Percentiles rank a stretch among this genome's conserved stretches.
Evolutionary conservation across 35 echinoderm and acorn worm genomes (phyloP).

Genomic region (Strongylocentrotus purpuratus): DNA sequence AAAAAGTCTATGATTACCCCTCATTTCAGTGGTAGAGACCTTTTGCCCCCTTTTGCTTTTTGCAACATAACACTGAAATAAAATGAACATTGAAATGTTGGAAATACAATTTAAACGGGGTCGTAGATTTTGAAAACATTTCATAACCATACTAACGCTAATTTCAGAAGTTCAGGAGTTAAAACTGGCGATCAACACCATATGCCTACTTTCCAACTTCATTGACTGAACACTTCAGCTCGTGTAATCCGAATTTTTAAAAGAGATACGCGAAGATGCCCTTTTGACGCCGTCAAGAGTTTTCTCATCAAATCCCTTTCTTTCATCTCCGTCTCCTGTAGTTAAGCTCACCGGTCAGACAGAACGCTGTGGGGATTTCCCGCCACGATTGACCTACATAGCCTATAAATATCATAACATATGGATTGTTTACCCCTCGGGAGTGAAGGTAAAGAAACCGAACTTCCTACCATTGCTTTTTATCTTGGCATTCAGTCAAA

Average conservation of each 20-base stretch:
- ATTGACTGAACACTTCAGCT: not conserved
- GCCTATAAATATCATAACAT: conserved; percentile 5
- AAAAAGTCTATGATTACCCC: too few relatives aligned
- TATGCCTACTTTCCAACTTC: not conserved
- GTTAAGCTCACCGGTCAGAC: not conserved
- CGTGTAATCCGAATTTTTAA: not conserved
- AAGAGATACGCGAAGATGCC: not conserved
- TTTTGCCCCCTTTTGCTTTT: too few relatives aligned
- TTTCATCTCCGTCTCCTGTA: not conserved
- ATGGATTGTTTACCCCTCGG: not conserved
- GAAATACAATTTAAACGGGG: too few relatives aligned
- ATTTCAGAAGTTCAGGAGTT: too few relatives aligned
- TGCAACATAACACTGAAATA: too few relatives aligned
- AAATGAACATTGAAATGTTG: too few relatives aligned
- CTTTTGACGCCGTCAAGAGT: not conserved
- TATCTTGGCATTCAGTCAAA: not conserved
- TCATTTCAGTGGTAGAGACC: too few relatives aligned
- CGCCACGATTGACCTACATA: not conserved
- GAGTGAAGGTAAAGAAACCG: not conserved
- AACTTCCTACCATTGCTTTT: not conserved
- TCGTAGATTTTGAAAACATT: too few relatives aligned
- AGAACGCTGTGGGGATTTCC: not conserved
- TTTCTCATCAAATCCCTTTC: not conserved
- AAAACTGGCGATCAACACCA: not conserved
- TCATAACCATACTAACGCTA: too few relatives aligned